Evolutionary conservation across 2,113 vertebrate species (phyloP).

Genomic region (Peucedramus taeniatus): DNA sequence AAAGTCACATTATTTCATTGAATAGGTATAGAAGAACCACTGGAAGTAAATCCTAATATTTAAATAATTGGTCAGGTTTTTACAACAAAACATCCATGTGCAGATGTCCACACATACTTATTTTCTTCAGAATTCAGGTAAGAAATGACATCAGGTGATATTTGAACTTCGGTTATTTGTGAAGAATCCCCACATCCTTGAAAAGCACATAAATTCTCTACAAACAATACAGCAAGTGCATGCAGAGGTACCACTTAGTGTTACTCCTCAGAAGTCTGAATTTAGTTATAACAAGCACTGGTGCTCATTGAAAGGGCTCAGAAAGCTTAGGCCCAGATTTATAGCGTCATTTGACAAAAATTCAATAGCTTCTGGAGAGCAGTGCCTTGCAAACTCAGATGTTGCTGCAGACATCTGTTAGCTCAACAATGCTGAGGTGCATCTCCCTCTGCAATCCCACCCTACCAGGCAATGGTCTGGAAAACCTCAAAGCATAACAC

Average conservation of each 20-base stretch:
- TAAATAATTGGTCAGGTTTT: not conserved
- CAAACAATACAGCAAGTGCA: not conserved
- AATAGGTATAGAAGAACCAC: not conserved
- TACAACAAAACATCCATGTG: not conserved
- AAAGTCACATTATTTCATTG: not conserved
- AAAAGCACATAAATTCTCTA: not conserved
- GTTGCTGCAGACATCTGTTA: constrained; percentile 28
- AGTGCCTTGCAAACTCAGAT: not conserved
- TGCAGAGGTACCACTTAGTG: not conserved
- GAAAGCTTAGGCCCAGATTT: not conserved
- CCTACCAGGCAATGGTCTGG: not conserved
- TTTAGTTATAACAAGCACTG: not conserved
- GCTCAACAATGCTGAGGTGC: constrained; percentile 13
- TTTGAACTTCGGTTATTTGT: not conserved
- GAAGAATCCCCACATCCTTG: not conserved
- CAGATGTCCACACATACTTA: not conserved
- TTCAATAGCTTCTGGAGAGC: not conserved
- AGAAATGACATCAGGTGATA: not conserved
- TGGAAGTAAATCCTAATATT: not conserved
- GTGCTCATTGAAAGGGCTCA: not conserved
- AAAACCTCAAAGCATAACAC: constrained; percentile 1
- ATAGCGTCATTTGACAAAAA: not conserved
- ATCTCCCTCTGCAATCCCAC: not conserved
- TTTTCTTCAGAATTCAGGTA: not conserved
- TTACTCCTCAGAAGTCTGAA: not conserved